Evolutionary conservation across 2,888 invertebrate species (phyloP), one percentile per base, ranked within the genome.

Genomic region (Ischnus inquisitorius): DNA sequence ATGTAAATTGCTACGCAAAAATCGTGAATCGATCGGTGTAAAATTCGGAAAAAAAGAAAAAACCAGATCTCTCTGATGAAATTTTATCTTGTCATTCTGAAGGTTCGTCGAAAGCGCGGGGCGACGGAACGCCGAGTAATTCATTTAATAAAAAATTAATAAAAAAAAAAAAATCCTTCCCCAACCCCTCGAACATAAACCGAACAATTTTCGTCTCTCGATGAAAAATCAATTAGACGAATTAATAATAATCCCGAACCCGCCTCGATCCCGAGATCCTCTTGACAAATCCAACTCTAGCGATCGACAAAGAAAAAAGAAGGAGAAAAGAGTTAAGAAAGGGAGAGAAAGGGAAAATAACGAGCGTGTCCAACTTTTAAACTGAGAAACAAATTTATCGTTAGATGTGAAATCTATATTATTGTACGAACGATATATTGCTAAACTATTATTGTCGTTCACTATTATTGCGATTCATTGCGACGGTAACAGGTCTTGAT

Each of bases 341-440:
- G n/a, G n/a, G n/a, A n/a, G n/a, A n/a, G 85, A 90, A 90, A 90
- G 75, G 67, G 51, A 75, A 79, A 57, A 69, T 39, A 79, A 75
- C 67, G 82, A 77, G 84, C 85, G 79, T 79, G 84, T 79, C 84
- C 84, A 77, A 86, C 76, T 77, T 81, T 57, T 67, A 76, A 34
- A 78, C 67, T 80, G 76, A 79, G 51, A 71, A 79, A 89, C 87
- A 91, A 91, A 92, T 92, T 93, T 92, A 93, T 93, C 92, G 92
- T 93, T 93, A 93, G 92, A 92, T 93, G 93, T 93, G 92, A 89
- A 91, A 92, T 92, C 90, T 92, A 93, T 92, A 92, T 91, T 92
- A 92, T 92, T 90, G 90, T 91, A 90, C 90, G 92, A 90, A 91
- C 90, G 90, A 92, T 91, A 89, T 90, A 90, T 89, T 89, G 89